Percentiles rank a stretch among this genome's conserved stretches.
These are phyloP conservation scores for Tuta absoluta DNA, from an alignment of 2,888 invertebrate species.

Conservation along the genomic window DNA sequence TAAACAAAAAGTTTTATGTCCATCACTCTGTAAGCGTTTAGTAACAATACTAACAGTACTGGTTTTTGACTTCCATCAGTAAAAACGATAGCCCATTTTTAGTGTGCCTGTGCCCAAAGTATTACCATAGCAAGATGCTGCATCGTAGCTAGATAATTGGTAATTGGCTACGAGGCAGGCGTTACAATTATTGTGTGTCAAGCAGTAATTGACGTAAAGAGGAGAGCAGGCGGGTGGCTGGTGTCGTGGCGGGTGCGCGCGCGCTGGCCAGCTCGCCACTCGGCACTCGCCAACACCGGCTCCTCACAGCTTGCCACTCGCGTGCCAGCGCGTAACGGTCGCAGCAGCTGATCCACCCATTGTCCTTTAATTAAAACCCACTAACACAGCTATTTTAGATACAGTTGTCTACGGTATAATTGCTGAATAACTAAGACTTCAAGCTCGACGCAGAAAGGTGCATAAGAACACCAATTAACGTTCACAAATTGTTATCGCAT, in stretches of 20 bases:
- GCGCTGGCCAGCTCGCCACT: conserved; percentile 47
- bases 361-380: conserved; percentile 67
- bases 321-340: conserved; percentile 69
- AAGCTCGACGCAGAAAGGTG: conserved; percentile 20
- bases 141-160: conserved; percentile 40
- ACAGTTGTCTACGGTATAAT: conserved; percentile 19
- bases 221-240: conserved; percentile 38
- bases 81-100: conserved; percentile 52
- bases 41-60: neutral
- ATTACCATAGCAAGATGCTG: conserved; percentile 60
- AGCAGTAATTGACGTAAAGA: conserved; percentile 56
- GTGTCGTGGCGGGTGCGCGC: conserved; percentile 30
- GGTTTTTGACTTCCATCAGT: conserved; percentile 48
- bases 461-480: conserved; percentile 14
- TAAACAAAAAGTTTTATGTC: too few species aligned
- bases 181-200: conserved; percentile 68
- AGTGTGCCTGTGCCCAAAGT: conserved; percentile 46
- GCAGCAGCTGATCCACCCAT: conserved; percentile 69
- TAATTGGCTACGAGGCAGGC: conserved; percentile 65
- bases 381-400: conserved; percentile 39
- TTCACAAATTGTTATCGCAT: conserved; percentile 18
- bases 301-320: conserved; percentile 43
- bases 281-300: conserved; percentile 46
- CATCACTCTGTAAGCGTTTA: too few species aligned
- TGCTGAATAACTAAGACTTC: conserved; percentile 23